These are phyloP conservation scores for Heliconius ethilla DNA, from an alignment of 2,888 invertebrate genomes.

Conservation along the genomic window DNA sequence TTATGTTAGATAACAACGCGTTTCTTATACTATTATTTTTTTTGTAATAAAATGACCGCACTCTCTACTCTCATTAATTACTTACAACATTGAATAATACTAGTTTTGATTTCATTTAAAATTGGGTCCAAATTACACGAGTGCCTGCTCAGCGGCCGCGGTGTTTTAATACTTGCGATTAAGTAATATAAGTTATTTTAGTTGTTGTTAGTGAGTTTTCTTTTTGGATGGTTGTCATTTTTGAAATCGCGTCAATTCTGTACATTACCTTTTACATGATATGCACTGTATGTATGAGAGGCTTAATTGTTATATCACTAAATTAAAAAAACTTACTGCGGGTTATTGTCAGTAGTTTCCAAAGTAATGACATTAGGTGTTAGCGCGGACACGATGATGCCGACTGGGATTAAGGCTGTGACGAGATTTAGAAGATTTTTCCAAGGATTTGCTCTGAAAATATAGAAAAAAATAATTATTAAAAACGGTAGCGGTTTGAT, in stretches of 20 bases:
- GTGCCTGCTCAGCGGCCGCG: conserved; percentile 5
- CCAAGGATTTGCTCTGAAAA: conserved; percentile 78
- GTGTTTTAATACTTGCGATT: conserved; percentile 10
- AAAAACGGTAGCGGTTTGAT: not conserved
- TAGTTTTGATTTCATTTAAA: conserved; percentile 30
- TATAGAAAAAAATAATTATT: not conserved
- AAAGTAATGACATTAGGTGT: conserved; percentile 86
- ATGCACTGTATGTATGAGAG: too few relatives aligned
- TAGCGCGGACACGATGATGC: conserved; percentile 86
- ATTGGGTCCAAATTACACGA: conserved; percentile 28
- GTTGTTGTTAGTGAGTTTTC: not conserved
- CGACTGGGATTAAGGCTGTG: conserved; percentile 86
- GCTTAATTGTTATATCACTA: not conserved
- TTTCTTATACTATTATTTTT: not conserved
- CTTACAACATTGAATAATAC: conserved; percentile 29
- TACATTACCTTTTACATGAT: not conserved
- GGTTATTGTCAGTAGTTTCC: conserved; percentile 57
- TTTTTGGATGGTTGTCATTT: conserved; percentile 1
- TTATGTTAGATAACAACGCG: conserved; percentile 12
- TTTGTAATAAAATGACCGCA: conserved; percentile 27
- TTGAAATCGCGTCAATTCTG: not conserved
- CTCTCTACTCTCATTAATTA: conserved; percentile 38
- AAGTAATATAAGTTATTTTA: conserved; percentile 5
- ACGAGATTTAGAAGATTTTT: conserved; percentile 84
- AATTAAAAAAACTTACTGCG: conserved; percentile 46